These are phyloP conservation scores for Apostichopus leukothele DNA, from an alignment of 53 echinoderm and acorn worm species.

Conservation along the genomic window DNA sequence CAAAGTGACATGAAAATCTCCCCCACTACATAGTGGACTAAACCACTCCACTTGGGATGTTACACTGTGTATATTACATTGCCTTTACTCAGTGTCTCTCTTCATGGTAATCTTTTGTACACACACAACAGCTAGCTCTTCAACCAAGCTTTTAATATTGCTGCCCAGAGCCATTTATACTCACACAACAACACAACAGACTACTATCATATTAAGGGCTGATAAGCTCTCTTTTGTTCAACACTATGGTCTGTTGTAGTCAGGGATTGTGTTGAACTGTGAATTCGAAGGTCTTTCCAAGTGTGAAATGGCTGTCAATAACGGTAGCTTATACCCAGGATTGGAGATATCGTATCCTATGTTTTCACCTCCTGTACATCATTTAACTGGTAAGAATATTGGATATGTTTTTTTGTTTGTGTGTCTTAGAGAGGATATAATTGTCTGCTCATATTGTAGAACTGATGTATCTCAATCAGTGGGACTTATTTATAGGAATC, in stretches of 20 bases:
- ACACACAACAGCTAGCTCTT: conserved; percentile 47
- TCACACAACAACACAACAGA: conserved; percentile 44
- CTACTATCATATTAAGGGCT: conserved; percentile 42
- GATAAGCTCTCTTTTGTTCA: conserved; percentile 45
- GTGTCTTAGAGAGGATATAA: neutral
- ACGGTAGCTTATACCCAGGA: conserved; percentile 87
- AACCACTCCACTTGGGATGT: conserved; percentile 40
- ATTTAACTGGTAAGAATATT: conserved; percentile 76
- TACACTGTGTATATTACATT: conserved; percentile 39
- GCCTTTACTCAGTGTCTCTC: conserved; percentile 33
- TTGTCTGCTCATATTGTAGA: conserved; percentile 21
- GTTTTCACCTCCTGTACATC: conserved; percentile 73
- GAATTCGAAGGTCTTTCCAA: conserved; percentile 42
- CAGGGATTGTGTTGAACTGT: conserved; percentile 42
- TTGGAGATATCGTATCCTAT: conserved; percentile 87
- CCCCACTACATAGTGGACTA: conserved; percentile 36
- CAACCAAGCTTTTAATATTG: conserved; percentile 40
- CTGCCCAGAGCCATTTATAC: conserved; percentile 44
- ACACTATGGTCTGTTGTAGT: conserved; percentile 35
- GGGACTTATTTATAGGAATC: conserved; percentile 45
- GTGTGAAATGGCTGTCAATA: conserved; percentile 93
- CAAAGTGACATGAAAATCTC: neutral
- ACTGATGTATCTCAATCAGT: conserved; percentile 31
- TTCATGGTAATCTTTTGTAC: conserved; percentile 44
- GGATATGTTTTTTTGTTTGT: conserved; percentile 14